Conservation (phyloP, 2,888 invertebrate genomes). For the Epirrhoe tristata region DNA sequence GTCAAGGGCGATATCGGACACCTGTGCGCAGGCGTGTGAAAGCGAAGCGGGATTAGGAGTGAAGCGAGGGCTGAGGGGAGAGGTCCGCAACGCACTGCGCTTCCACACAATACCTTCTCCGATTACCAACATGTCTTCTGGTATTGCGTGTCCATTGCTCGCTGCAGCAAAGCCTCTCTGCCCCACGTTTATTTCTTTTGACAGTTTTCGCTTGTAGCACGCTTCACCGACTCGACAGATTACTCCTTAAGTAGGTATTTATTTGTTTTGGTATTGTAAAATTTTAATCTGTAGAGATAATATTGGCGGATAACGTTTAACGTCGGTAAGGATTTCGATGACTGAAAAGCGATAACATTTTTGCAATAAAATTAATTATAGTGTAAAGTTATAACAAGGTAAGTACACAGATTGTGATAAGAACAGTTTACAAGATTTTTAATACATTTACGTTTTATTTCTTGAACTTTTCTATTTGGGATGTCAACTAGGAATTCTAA, state of each 20-base stretch:
- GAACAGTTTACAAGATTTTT: background rate
- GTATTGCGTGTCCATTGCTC: slow-evolving; percentile 72
- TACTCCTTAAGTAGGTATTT: slow-evolving; percentile 33
- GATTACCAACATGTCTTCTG: slow-evolving; percentile 80
- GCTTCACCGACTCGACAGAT: slow-evolving; percentile 67
- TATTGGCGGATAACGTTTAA: slow-evolving; percentile 31
- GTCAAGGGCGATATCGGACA: slow-evolving; percentile 84
- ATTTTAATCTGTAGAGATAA: slow-evolving; percentile 36
- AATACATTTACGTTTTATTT: slow-evolving; percentile 6
- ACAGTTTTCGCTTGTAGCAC: slow-evolving; percentile 72
- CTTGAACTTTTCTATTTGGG: slow-evolving; percentile 1
- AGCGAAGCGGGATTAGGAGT: slow-evolving; percentile 57
- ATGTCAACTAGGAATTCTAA: slow-evolving; percentile 26
- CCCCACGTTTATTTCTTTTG: slow-evolving; percentile 73
- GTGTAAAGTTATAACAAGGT: slow-evolving; percentile 8
- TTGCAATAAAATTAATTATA: slow-evolving; percentile 19
- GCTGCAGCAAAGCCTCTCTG: slow-evolving; percentile 59
- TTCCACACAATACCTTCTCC: slow-evolving; percentile 81
- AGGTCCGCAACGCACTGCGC: slow-evolving; percentile 79
- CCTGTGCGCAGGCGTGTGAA: slow-evolving; percentile 84
- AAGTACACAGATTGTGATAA: slow-evolving; percentile 8
- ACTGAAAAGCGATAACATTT: slow-evolving; percentile 23
- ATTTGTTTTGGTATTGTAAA: slow-evolving; percentile 43
- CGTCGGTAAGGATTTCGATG: slow-evolving; percentile 23
- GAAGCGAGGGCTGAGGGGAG: slow-evolving; percentile 42